A percentile compares a stretch with the other conserved stretches of the same genome.
These are phyloP conservation scores for Cataglyphis livida DNA, from an alignment of 2,888 invertebrate species.

Conservation along the genomic window DNA sequence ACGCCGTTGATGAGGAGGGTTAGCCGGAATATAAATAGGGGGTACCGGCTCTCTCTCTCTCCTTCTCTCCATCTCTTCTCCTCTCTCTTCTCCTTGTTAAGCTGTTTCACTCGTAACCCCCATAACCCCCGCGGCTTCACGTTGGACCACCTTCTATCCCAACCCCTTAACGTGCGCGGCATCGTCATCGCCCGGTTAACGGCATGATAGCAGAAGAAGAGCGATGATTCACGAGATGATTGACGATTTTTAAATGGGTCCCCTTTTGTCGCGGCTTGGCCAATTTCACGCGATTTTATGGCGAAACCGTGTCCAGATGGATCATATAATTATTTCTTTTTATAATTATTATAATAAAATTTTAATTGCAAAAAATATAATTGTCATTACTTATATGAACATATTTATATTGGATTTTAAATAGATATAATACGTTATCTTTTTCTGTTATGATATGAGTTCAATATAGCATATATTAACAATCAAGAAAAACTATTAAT, in stretches of 20 bases:
- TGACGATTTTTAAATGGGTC: conserved; percentile 72
- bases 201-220: conserved; percentile 74
- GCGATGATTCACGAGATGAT: conserved; percentile 75
- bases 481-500: neutral
- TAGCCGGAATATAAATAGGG: conserved; percentile 85
- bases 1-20: conserved; percentile 86
- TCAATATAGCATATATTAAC: neutral
- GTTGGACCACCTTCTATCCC: conserved; percentile 53
- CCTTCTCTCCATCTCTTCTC: conserved; percentile 41
- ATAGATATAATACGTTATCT: neutral
- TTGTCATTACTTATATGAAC: neutral
- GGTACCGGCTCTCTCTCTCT: conserved; percentile 70
- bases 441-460: neutral
- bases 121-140: conserved; percentile 55
- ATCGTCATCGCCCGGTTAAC: conserved; percentile 77
- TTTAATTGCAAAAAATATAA: conserved; percentile 7
- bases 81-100: conserved; percentile 20
- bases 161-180: conserved; percentile 72
- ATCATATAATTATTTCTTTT: conserved; percentile 7
- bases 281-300: conserved; percentile 68
- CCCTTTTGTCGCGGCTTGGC: conserved; percentile 63
- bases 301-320: conserved; percentile 23
- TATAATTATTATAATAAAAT: conserved; percentile 10
- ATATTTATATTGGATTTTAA: neutral
- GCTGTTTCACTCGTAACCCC: conserved; percentile 40